Evolutionary conservation across 64 coral and sea anemone genomes (phyloP).

Genomic region (Stichodactyla mertensii): DNA sequence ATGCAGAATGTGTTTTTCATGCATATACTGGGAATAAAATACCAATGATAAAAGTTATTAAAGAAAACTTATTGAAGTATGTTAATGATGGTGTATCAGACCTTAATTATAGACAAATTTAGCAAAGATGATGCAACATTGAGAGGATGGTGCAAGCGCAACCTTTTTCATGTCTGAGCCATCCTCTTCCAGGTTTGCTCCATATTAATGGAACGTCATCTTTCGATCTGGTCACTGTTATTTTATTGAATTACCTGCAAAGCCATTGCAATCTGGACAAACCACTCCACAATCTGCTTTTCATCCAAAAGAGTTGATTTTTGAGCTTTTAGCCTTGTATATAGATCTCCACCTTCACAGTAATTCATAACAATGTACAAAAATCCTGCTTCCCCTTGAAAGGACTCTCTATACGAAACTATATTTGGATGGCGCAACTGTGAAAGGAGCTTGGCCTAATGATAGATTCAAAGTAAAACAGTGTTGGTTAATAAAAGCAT

Average conservation of each 20-base stretch:
- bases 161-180: no score
- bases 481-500: no score
- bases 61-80: no score
- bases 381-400: conserved; percentile 74
- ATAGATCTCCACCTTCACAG: conserved; percentile 96
- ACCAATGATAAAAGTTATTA: background rate
- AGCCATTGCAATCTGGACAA: conserved; percentile 99
- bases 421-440: conserved; percentile 92
- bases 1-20: conserved; percentile 81
- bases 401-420: conserved; percentile 96
- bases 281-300: conserved; percentile 94
- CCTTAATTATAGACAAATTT: no score
- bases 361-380: conserved; percentile 96
- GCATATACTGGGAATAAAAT: conserved; percentile 71
- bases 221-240: no score
- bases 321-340: conserved; percentile 77
- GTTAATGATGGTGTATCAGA: no score
- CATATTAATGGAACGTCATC: no score
- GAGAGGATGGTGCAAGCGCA: no score
- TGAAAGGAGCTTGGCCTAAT: conserved; percentile 83
- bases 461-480: no score
- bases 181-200: no score
- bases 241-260: conserved; percentile 67
- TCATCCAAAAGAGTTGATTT: conserved; percentile 67
- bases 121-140: no score